These are phyloP conservation scores for Sciurus vulgaris DNA, from an alignment of 2,797 vertebrate genomes.

Conservation along the genomic window DNA sequence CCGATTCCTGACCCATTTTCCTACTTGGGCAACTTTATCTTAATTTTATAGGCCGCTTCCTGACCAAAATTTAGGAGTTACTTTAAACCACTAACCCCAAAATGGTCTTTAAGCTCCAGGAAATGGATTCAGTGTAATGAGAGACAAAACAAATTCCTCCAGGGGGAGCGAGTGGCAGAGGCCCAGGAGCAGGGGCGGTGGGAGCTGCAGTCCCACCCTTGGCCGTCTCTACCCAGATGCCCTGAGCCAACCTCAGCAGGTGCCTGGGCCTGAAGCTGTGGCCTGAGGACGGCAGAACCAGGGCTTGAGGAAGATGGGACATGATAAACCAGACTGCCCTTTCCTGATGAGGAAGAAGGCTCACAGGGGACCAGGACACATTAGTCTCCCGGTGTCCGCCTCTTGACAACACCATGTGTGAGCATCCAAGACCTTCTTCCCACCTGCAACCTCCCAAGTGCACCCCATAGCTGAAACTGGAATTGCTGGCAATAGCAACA, in stretches of 20 bases:
- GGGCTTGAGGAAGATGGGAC: neutral
- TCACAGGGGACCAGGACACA: neutral
- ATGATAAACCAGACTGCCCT: neutral
- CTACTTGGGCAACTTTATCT: constrained; percentile 67
- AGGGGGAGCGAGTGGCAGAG: neutral
- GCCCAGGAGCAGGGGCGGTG: neutral
- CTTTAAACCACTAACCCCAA: constrained; percentile 79
- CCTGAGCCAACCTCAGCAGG: neutral
- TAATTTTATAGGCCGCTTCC: constrained; percentile 75
- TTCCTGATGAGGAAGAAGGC: neutral
- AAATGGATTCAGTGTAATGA: constrained; percentile 50
- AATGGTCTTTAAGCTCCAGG: constrained; percentile 67
- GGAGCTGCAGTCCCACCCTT: neutral
- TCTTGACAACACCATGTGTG: neutral
- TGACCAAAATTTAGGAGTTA: constrained; percentile 73
- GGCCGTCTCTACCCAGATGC: neutral
- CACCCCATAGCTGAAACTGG: neutral
- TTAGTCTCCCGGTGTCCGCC: neutral
- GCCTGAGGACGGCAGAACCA: neutral
- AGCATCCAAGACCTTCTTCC: neutral
- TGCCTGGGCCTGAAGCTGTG: fast-evolving
- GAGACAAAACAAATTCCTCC: neutral
- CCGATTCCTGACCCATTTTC: constrained; percentile 57
- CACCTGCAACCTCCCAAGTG: neutral
- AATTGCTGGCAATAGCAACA: no score